Evolutionary conservation across 2,888 invertebrate species (phyloP).

Genomic region (Eupithecia insigniata): DNA sequence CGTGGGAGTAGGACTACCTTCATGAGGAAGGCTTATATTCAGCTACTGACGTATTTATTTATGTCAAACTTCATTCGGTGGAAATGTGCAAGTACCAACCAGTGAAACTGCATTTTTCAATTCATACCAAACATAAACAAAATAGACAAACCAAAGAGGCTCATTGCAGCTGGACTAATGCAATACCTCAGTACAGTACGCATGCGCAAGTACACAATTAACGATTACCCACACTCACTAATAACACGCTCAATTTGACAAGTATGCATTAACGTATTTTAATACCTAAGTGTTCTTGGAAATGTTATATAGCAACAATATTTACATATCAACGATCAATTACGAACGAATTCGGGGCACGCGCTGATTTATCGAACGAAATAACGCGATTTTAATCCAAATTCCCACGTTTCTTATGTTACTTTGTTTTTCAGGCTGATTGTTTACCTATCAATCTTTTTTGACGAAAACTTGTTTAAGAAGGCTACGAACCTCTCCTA

Average conservation of each 20-base stretch:
- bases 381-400: constrained; percentile 20
- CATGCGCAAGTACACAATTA: constrained; percentile 40
- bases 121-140: neutral
- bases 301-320: constrained; percentile 34
- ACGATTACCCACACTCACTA: constrained; percentile 39
- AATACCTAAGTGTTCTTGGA: constrained; percentile 22
- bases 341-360: constrained; percentile 15
- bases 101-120: neutral
- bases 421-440: neutral
- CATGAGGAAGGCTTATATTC: neutral
- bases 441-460: neutral
- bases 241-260: constrained; percentile 62
- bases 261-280: constrained; percentile 28
- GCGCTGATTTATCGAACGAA: constrained; percentile 24
- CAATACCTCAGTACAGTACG: constrained; percentile 28
- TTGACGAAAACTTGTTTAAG: constrained; percentile 1
- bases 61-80: neutral
- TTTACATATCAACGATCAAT: constrained; percentile 26
- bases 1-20: neutral
- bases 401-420: constrained; percentile 7
- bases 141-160: neutral
- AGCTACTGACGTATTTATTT: neutral
- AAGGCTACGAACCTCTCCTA: too few relatives aligned
- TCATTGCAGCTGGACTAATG: neutral
- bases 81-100: neutral